Conservation (phyloP, 2,888 invertebrate species). For the Pollenia griseotomentosa region DNA sequence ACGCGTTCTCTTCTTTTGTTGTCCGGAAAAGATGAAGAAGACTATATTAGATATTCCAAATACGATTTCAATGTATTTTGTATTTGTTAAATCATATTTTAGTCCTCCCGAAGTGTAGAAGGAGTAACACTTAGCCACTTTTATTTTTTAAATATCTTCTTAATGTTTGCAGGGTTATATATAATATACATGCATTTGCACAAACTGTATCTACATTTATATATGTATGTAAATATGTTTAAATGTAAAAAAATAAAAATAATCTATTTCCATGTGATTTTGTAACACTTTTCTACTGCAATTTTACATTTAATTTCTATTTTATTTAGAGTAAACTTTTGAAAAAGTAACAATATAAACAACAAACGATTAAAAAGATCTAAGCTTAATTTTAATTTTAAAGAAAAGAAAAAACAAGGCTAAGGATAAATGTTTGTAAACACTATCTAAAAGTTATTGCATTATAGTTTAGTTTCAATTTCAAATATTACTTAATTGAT, state of each 20-base stretch:
- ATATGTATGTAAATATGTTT: slow-evolving; percentile 2
- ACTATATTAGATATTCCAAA: too few relatives aligned
- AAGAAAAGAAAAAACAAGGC: neutral
- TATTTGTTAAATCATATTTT: too few relatives aligned
- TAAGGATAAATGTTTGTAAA: slow-evolving; percentile 23
- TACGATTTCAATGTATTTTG: too few relatives aligned
- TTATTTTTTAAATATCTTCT: too few relatives aligned
- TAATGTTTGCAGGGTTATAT: too few relatives aligned
- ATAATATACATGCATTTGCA: too few relatives aligned
- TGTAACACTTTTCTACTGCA: slow-evolving; percentile 73
- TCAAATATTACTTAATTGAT: too few relatives aligned
- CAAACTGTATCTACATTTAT: too few relatives aligned
- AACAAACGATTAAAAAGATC: slow-evolving; percentile 19
- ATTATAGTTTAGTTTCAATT: neutral
- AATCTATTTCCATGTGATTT: slow-evolving; percentile 17
- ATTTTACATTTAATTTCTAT: slow-evolving; percentile 72
- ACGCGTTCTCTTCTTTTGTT: too few relatives aligned
- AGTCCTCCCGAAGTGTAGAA: too few relatives aligned
- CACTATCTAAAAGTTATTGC: slow-evolving; percentile 61
- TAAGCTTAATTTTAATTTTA: neutral
- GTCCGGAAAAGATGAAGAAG: too few relatives aligned
- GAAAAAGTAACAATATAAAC: slow-evolving; percentile 36
- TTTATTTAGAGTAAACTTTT: slow-evolving; percentile 57
- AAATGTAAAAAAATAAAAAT: slow-evolving; percentile 21
- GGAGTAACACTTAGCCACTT: too few relatives aligned